Conservation (phyloP, 2,797 vertebrate genomes). For the Phrynocephalus vlangalii region DNA sequence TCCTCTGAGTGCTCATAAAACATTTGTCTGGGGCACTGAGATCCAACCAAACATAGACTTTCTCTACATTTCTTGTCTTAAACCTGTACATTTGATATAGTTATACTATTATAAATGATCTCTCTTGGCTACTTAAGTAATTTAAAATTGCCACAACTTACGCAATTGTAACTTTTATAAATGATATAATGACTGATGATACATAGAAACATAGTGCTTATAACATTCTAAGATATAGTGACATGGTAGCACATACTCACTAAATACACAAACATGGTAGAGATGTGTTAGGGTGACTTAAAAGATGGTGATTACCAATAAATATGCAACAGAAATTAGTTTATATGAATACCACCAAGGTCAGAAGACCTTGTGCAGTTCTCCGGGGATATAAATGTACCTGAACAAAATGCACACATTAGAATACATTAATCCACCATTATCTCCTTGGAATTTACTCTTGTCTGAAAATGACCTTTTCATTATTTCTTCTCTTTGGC, state of each 20-base stretch:
- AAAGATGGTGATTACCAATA: background rate
- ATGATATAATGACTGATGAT: background rate
- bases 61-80: background rate
- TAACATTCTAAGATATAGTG: background rate
- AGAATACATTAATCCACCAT: background rate
- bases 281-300: background rate
- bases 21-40: background rate
- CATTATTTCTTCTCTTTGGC: slow-evolving; percentile 3
- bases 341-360: slow-evolving; percentile 2
- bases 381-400: slow-evolving; percentile 7
- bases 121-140: background rate
- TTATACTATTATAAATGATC: background rate
- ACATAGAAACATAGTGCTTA: background rate
- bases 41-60: background rate
- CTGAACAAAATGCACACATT: background rate
- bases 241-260: background rate
- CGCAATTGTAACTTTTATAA: background rate
- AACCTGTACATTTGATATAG: background rate
- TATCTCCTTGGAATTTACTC: slow-evolving; percentile 5
- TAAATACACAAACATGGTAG: background rate
- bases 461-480: slow-evolving; percentile 25
- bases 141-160: background rate
- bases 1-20: background rate
- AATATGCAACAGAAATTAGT: background rate
- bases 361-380: background rate